phyloP scores from a whole-genome alignment of 2,113 vertebrate species.

The Onychostruthus taczanowskii region DNA sequence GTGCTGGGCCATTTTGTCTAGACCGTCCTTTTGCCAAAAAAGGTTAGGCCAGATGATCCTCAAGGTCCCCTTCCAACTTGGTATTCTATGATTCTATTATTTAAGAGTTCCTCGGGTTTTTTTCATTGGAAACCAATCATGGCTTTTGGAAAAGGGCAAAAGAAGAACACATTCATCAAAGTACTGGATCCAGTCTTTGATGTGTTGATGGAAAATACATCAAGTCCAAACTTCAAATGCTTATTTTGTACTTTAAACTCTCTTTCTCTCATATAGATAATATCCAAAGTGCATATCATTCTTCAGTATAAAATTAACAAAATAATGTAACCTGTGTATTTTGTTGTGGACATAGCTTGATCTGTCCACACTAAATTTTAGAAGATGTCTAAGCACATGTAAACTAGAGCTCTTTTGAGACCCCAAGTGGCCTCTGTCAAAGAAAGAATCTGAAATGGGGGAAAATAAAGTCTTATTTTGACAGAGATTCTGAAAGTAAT shows the following conservation, averaged over 20 bases:
- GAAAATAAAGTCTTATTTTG: constrained; percentile 9
- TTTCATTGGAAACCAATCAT: not conserved
- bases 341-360: not conserved
- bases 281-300: not conserved
- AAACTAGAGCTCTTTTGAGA: not conserved
- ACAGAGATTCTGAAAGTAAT: not conserved
- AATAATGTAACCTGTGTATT: not conserved
- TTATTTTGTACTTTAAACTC: not conserved
- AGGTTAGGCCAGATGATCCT: not conserved
- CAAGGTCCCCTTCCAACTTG: not conserved
- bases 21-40: not conserved
- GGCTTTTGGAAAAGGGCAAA: not conserved
- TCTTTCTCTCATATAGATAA: not conserved
- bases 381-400: not conserved
- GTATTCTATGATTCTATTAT: not conserved
- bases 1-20: not conserved
- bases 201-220: not conserved
- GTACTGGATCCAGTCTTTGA: not conserved
- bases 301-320: not conserved
- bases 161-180: not conserved
- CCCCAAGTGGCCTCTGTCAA: not conserved
- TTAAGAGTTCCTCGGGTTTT: not conserved
- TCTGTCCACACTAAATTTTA: not conserved
- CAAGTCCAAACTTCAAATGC: not conserved
- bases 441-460: not conserved